Percentiles rank a stretch among this genome's conserved stretches.
Conservation (phyloP, 2,797 vertebrate species). For the Lates japonicus region DNA sequence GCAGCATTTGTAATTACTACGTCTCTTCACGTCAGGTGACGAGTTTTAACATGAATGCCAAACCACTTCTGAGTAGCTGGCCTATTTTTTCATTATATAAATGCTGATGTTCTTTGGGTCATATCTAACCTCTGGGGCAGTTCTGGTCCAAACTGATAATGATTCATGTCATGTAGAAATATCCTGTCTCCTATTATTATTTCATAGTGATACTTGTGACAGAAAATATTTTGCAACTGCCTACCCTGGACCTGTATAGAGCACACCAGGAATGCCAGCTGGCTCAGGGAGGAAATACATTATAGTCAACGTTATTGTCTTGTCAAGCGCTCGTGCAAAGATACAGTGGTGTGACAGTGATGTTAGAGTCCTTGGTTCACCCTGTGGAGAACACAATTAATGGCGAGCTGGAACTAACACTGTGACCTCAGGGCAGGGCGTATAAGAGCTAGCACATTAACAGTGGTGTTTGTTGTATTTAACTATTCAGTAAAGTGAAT, state of each 20-base stretch:
- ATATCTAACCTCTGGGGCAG: background rate
- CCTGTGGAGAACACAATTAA: background rate
- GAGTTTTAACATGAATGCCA: background rate
- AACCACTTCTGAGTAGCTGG: background rate
- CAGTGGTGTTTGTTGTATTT: background rate
- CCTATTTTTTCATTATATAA: fast-evolving
- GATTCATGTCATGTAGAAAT: background rate
- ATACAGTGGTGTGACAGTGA: background rate
- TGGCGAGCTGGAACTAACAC: background rate
- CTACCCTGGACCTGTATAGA: background rate
- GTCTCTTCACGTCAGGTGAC: background rate
- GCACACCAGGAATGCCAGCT: background rate
- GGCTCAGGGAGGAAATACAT: background rate
- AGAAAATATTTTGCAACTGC: background rate
- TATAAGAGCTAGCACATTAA: background rate
- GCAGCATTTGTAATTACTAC: too few relatives aligned
- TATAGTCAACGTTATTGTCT: background rate
- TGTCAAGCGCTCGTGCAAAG: background rate
- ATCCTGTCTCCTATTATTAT: too few relatives aligned
- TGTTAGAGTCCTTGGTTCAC: too few relatives aligned
- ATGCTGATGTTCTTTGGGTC: too few relatives aligned
- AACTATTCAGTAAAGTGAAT: background rate
- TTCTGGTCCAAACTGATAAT: background rate
- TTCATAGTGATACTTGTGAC: too few relatives aligned
- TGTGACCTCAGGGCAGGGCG: too few relatives aligned